A percentile compares a stretch with the other conserved stretches of the same genome.
These are phyloP conservation scores for Peucedramus taeniatus DNA, from an alignment of 2,113 vertebrate genomes.

Conservation along the genomic window DNA sequence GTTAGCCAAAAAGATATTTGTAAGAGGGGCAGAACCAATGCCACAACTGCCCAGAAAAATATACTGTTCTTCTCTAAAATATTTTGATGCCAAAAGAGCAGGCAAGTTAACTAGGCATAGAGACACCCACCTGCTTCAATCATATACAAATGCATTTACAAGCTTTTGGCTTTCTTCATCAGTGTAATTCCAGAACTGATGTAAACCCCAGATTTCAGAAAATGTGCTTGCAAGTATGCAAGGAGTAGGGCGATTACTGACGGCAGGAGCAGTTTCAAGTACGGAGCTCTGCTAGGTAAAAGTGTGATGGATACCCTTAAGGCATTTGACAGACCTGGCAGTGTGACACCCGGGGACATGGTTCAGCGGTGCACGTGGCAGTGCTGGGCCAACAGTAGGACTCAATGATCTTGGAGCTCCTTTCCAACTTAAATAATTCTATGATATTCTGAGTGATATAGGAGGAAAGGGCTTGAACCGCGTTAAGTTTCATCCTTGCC, in stretches of 20 bases:
- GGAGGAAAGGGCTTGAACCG: not conserved
- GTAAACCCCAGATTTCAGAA: not conserved
- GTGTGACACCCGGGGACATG: not conserved
- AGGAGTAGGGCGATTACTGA: not conserved
- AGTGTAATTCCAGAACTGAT: not conserved
- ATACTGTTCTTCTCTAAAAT: not conserved
- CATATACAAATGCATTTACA: rapidly evolving
- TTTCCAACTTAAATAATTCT: not conserved
- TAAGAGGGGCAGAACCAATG: not conserved
- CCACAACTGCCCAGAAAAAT: not conserved
- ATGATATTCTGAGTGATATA: not conserved
- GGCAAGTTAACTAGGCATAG: rapidly evolving
- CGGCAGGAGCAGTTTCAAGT: not conserved
- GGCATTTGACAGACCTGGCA: not conserved
- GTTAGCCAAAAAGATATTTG: not conserved
- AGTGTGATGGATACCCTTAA: not conserved
- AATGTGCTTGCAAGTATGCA: not conserved
- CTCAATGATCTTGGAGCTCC: not conserved
- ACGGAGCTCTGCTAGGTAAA: not conserved
- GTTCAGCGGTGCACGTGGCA: not conserved
- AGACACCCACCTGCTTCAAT: not conserved
- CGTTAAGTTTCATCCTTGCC: not conserved
- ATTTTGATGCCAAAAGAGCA: not conserved
- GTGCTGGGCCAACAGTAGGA: not conserved
- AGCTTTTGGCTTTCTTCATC: not conserved